A percentile compares a stretch with the other conserved stretches of the same genome.
phyloP scores from a whole-genome alignment of 2,113 vertebrate genomes.

The Otis tarda region DNA sequence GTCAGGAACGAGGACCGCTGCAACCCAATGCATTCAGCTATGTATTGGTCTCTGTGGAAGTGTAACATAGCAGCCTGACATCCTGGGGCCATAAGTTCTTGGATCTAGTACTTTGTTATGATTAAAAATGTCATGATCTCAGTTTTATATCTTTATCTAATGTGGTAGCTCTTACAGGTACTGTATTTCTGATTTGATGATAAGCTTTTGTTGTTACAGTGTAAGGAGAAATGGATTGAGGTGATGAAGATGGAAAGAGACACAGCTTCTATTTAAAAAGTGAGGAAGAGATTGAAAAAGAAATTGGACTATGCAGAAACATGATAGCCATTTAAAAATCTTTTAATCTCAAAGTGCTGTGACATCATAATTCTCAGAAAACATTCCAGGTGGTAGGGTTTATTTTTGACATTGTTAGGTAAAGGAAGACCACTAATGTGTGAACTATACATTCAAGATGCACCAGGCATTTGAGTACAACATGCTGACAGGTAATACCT shows the following conservation, averaged over 20 bases:
- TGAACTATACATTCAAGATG: background rate
- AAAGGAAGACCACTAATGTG: background rate
- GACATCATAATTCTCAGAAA: background rate
- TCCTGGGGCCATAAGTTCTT: background rate
- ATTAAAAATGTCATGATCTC: background rate
- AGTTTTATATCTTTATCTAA: background rate
- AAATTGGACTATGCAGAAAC: background rate
- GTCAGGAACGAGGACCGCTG: background rate
- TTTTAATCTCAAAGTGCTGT: slow-evolving; percentile 29
- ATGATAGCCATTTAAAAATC: background rate
- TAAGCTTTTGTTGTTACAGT: background rate
- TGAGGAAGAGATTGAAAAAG: background rate
- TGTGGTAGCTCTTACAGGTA: background rate
- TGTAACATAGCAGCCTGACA: background rate
- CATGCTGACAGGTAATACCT: background rate
- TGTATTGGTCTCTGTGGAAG: background rate
- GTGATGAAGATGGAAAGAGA: background rate
- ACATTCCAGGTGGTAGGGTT: background rate
- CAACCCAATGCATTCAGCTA: background rate
- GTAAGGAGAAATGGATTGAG: background rate
- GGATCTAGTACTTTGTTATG: background rate
- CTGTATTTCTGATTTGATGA: background rate
- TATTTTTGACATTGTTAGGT: background rate
- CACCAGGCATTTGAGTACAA: background rate
- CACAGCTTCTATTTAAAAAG: background rate